Conservation (phyloP, 2,888 invertebrate species). For the Caenorhabditis zanzibari region DNA sequence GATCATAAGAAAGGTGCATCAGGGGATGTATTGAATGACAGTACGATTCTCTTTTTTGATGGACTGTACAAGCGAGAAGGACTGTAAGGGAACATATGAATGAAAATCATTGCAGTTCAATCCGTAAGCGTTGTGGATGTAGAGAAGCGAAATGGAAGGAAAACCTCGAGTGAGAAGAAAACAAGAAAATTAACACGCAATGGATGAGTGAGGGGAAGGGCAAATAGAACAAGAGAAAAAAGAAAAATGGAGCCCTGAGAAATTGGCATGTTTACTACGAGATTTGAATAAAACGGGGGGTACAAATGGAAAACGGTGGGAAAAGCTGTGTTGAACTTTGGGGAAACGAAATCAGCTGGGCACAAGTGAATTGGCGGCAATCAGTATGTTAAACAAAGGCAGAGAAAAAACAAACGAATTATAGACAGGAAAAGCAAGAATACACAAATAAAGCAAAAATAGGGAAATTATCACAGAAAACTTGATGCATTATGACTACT, state of each 20-base stretch:
- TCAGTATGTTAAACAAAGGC: background rate
- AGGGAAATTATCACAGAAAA: constrained; percentile 29
- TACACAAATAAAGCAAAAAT: constrained; percentile 29
- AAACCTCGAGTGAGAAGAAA: constrained; percentile 25
- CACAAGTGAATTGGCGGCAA: constrained; percentile 1
- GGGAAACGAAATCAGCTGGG: constrained; percentile 3
- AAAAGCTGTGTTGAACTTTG: constrained; percentile 29
- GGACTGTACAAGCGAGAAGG: constrained; percentile 36
- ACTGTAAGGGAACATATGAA: background rate
- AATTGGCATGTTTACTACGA: constrained; percentile 7
- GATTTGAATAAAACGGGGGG: constrained; percentile 20
- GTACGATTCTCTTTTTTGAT: background rate
- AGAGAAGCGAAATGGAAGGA: constrained; percentile 10
- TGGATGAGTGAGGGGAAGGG: constrained; percentile 28
- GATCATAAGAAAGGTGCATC: constrained; percentile 34
- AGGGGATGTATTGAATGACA: constrained; percentile 4
- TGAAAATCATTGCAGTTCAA: constrained; percentile 51
- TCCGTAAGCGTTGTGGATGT: constrained; percentile 38
- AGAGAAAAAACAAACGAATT: constrained; percentile 13
- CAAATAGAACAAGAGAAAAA: background rate
- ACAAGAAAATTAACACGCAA: constrained; percentile 43
- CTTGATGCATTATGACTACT: background rate
- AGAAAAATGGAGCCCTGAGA: constrained; percentile 41
- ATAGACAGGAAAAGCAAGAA: constrained; percentile 35
- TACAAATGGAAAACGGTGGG: background rate